These are phyloP conservation scores for Agonopterix alstromeriana DNA, from an alignment of 2,888 invertebrate species.

Conservation along the genomic window DNA sequence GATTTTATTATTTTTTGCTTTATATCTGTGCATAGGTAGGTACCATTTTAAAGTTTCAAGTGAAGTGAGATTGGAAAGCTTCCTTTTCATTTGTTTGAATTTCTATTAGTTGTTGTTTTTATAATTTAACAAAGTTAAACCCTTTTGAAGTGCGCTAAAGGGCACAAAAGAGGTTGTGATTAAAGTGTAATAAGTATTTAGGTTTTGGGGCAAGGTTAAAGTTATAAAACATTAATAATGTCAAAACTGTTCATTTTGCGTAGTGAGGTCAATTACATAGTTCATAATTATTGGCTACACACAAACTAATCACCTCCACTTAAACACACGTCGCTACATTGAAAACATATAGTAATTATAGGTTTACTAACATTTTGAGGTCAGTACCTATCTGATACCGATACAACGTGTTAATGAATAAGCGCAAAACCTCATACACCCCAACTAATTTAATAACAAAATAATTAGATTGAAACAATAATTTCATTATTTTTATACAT, in stretches of 20 bases:
- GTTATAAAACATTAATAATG: background rate
- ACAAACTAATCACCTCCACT: background rate
- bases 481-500: too few relatives aligned
- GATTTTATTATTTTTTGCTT: constrained; percentile 19
- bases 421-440: too few relatives aligned
- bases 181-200: too few relatives aligned
- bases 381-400: too few relatives aligned
- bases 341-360: background rate
- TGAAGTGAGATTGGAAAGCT: constrained; percentile 7
- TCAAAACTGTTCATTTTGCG: background rate
- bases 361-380: background rate
- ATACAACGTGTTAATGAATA: too few relatives aligned
- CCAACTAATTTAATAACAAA: too few relatives aligned
- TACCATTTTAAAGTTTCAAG: background rate
- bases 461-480: too few relatives aligned
- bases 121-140: too few relatives aligned
- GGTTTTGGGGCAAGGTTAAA: too few relatives aligned
- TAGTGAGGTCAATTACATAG: constrained; percentile 4
- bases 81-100: background rate
- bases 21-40: constrained; percentile 5
- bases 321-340: background rate
- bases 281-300: constrained; percentile 1
- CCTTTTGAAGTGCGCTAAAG: too few relatives aligned
- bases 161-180: too few relatives aligned
- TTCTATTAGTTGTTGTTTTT: too few relatives aligned